Percentiles rank a stretch among this genome's conserved stretches.
phyloP scores from a whole-genome alignment of 2,888 invertebrate genomes.

The Eretmocerus hayati region DNA sequence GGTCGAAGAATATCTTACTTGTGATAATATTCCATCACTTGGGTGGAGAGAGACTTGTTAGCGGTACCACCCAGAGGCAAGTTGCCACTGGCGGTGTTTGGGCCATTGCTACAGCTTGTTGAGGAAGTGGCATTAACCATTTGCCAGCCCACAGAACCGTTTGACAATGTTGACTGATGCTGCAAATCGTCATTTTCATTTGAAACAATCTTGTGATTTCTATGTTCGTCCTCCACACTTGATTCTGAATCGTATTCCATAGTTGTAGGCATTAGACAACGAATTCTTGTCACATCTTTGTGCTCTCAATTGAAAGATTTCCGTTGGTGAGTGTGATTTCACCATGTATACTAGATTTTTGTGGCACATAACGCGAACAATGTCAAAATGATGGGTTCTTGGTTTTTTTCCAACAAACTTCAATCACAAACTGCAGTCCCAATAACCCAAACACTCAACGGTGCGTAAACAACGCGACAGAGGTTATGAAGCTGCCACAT shows the following conservation, averaged over 20 bases:
- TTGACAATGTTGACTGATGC: conserved; percentile 1
- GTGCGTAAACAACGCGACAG: conserved; percentile 2
- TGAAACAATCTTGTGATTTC: too few species aligned
- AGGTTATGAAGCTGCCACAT: too few species aligned
- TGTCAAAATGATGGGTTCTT: too few species aligned
- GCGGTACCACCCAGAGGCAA: conserved; percentile 18
- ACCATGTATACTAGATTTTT: too few species aligned
- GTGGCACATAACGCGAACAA: conserved; percentile 15
- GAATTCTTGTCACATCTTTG: conserved; percentile 22
- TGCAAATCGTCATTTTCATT: conserved; percentile 26
- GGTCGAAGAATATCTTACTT: conserved; percentile 42
- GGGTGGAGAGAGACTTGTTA: conserved; percentile 33
- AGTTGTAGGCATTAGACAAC: conserved; percentile 1
- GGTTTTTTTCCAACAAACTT: too few species aligned
- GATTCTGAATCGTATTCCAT: conserved; percentile 42
- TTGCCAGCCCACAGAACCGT: conserved; percentile 17
- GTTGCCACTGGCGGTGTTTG: conserved; percentile 3
- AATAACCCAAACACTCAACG: too few species aligned
- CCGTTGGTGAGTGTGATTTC: too few species aligned
- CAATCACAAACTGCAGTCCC: too few species aligned
- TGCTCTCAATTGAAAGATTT: neutral
- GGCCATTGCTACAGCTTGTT: neutral
- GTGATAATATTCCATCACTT: conserved; percentile 59
- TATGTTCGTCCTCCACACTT: conserved; percentile 33
- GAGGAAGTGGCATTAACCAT: conserved; percentile 15